phyloP scores from a whole-genome alignment of 2,888 invertebrate species.

The Calameuta idolon region DNA sequence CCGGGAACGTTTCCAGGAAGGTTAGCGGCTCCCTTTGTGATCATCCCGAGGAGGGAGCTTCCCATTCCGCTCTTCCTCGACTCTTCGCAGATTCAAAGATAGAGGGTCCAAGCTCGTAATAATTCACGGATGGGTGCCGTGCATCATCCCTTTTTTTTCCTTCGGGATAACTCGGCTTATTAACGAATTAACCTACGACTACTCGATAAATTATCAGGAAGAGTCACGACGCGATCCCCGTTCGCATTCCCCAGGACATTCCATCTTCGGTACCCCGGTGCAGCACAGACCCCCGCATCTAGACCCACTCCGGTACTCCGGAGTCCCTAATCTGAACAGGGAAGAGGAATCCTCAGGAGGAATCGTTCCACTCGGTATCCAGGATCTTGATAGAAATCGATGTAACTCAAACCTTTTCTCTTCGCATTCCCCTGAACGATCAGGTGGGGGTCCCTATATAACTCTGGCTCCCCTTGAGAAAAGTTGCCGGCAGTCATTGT shows the following conservation, averaged over 20 bases:
- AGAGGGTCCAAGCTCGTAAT: conserved; percentile 43
- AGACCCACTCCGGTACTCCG: neutral
- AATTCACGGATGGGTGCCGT: conserved; percentile 47
- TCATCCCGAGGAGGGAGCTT: conserved; percentile 12
- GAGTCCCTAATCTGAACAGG: neutral
- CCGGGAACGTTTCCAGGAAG: conserved; percentile 16
- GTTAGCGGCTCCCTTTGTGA: conserved; percentile 22
- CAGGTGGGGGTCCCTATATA: neutral
- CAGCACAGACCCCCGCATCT: neutral
- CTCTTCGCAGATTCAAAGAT: conserved; percentile 50
- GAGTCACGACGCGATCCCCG: conserved; percentile 24
- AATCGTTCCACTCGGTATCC: neutral
- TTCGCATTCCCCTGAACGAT: neutral
- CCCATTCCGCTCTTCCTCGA: conserved; percentile 31
- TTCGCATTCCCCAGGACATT: conserved; percentile 43
- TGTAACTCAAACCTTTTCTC: neutral
- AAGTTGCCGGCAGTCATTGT: conserved; percentile 36
- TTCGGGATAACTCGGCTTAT: conserved; percentile 34
- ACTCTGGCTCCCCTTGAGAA: conserved; percentile 14
- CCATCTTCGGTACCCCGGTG: neutral
- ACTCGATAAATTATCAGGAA: conserved; percentile 50
- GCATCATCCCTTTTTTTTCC: conserved; percentile 39
- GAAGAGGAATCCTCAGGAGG: neutral
- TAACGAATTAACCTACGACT: conserved; percentile 51
- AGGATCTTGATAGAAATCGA: neutral